Base-by-base conservation (phyloP, 2,888 invertebrate species). In the Girardia tigrina region DNA sequence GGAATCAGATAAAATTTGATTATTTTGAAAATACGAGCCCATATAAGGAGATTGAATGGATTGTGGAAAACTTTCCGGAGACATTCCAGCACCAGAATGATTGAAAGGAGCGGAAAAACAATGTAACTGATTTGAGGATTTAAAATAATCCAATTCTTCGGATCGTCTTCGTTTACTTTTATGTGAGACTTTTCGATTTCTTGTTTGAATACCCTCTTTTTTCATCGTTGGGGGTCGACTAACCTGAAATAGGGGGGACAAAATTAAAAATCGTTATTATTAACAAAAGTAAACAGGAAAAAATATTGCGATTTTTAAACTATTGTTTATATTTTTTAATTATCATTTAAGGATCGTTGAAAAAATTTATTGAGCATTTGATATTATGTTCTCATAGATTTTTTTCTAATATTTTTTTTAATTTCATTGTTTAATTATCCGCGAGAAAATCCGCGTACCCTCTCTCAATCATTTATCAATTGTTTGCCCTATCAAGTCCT, bases 171-270 rank as follows among this genome's bases (percentile, higher is more conserved):
- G 26, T 72, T 77, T 77, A 8, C 56, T 29, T 28, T 77, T 78
- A 27, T 77, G 77, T 4, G 78, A 78, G n/a, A 77, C 73, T 83
- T 93, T 93, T 75, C 94, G 87, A 82, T 94, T 94, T 79, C 94
- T 87, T n/a, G 92, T 92, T 79, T 94, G 94, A 80, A 95, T 94
- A 70, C 93, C 94, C 84, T 94, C 94, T 81, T 94, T 90, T 80
- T 93, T 88, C 94, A 95, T 95, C 75, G 92, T 89, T 80, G 90
- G 84, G 12, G 95, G 95, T 75, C 95, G 87, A 83, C 90, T 90
- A 78, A 94, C 90, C 85, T 85, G 79, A 23, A 78, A 26, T 26
- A 42, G 42, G n/a, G n/a, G n/a, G n/a, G n/a, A n/a, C n/a, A n/a
- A n/a, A n/a, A n/a, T n/a, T n/a, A n/a, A n/a, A n/a, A n/a, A n/a